Evolutionary conservation across 2,888 invertebrate genomes (phyloP).

Genomic region (Ennomos fuscantarius): DNA sequence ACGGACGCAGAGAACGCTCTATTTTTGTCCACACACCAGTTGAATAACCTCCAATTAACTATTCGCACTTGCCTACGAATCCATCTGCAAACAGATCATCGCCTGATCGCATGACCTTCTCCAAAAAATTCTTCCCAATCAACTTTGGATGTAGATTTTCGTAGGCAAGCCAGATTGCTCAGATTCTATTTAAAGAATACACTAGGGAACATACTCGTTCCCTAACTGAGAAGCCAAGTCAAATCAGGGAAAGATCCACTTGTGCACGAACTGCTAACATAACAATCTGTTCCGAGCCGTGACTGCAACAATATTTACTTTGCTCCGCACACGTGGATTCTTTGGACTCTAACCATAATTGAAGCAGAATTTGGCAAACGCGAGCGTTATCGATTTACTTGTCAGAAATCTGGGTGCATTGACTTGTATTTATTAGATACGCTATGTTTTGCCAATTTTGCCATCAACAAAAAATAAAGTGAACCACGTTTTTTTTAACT

Average conservation of each 20-base stretch:
- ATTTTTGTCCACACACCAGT: slow-evolving; percentile 80
- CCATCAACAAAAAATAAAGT: slow-evolving; percentile 21
- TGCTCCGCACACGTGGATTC: slow-evolving; percentile 8
- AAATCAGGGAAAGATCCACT: slow-evolving; percentile 42
- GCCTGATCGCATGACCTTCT: slow-evolving; percentile 44
- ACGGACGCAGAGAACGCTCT: slow-evolving; percentile 70
- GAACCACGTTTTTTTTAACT: slow-evolving; percentile 8
- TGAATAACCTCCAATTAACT: slow-evolving; percentile 85
- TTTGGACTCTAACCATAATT: slow-evolving; percentile 14
- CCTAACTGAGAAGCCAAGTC: slow-evolving; percentile 26
- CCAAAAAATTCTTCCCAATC: slow-evolving; percentile 5
- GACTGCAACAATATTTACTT: slow-evolving; percentile 14
- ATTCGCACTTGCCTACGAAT: slow-evolving; percentile 79
- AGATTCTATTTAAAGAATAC: slow-evolving; percentile 25
- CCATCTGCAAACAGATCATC: slow-evolving; percentile 54
- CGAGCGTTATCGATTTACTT: slow-evolving; percentile 11
- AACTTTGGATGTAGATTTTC: slow-evolving; percentile 6
- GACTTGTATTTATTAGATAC: slow-evolving; percentile 21
- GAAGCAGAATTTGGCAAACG: slow-evolving; percentile 19
- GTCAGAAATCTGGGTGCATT: slow-evolving; percentile 18
- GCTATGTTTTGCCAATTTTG: slow-evolving; percentile 20
- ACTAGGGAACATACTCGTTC: slow-evolving; percentile 12
- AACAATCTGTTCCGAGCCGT: slow-evolving; percentile 13
- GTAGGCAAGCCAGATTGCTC: background rate
- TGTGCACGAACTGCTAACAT: slow-evolving; percentile 46